Evolutionary conservation across 2,888 invertebrate genomes (phyloP), one percentile per base, ranked within the genome.

Genomic region (Drosophila antonietae): DNA sequence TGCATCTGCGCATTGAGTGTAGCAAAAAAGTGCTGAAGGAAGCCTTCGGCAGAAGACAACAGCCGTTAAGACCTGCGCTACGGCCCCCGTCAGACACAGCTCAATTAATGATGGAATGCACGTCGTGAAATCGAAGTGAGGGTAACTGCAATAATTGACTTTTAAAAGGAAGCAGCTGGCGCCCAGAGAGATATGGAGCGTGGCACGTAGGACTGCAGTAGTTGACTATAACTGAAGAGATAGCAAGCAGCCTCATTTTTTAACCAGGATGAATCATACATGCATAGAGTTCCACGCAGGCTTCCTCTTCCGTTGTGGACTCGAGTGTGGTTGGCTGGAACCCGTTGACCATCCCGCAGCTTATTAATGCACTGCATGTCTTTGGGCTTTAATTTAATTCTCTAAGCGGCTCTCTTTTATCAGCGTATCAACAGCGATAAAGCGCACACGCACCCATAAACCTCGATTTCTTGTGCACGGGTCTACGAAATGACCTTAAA

Each of bases 371-470:
- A 64, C 51, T 65, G 65, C 89, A 74, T 87, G 89, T 77, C 76
- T 70, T 60, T 31, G 51, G 20, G 64, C 52, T 53, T 73, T 75
- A 72, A 69, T 80, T 75, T 64, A 60, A 84, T 76, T 80, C 77
- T 64, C 82, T 53, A 68, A 68, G 88, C 89, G 85, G 78, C 49
- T 67, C 68, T 64, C 74, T 83, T 89, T 76, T 77, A 84, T 81
- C 72, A 69, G 37, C 49, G 41, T 75, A 84, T 81, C 72, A 69
- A 35, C 57, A 43, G 66, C 79, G 64, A 80, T 88, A 78, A 88
- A 69, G 62, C 80, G 70, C 88, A 81, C 85, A 88, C 85, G 89
- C 89, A 89, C 88, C 89, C 88, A 88, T 88, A 89, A 89, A 89
- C 89, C 82, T 84, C 76, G 77, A 65, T 79, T 66, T 68, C 53